phyloP scores from a whole-genome alignment of 2,113 vertebrate species.

The Mystacornis crossleyi region DNA sequence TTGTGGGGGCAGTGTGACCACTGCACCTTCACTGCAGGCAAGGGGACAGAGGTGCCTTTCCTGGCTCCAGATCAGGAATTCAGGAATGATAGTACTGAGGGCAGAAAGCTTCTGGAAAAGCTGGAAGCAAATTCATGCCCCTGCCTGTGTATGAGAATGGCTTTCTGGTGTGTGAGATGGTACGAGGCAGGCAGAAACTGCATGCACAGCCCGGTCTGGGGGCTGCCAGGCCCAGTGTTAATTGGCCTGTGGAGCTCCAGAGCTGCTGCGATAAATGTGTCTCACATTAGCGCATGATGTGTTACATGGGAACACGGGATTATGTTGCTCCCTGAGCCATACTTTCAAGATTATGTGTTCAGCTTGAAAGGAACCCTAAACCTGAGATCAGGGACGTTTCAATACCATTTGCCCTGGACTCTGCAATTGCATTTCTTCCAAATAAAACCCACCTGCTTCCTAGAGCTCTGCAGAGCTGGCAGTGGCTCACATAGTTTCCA shows the following conservation, averaged over 20 bases:
- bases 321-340: neutral
- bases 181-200: neutral
- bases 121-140: neutral
- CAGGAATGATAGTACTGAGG: neutral
- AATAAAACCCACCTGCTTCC: neutral
- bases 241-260: neutral
- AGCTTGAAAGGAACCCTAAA: neutral
- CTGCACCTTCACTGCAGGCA: neutral
- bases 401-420: neutral
- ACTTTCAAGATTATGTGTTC: neutral
- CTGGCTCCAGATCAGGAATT: neutral
- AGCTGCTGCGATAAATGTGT: neutral
- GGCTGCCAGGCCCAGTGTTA: neutral
- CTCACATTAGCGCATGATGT: neutral
- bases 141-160: accelerated
- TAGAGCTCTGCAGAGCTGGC: neutral
- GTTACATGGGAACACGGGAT: neutral
- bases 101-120: neutral
- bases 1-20: accelerated
- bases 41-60: neutral
- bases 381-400: neutral
- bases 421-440: neutral
- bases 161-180: neutral
- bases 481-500: constrained; percentile 42
- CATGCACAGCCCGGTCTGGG: neutral